Evolutionary conservation across 1,140 invertebrate genomes (phyloP).

Genomic region (Stenopsyche tienmushanensis): DNA sequence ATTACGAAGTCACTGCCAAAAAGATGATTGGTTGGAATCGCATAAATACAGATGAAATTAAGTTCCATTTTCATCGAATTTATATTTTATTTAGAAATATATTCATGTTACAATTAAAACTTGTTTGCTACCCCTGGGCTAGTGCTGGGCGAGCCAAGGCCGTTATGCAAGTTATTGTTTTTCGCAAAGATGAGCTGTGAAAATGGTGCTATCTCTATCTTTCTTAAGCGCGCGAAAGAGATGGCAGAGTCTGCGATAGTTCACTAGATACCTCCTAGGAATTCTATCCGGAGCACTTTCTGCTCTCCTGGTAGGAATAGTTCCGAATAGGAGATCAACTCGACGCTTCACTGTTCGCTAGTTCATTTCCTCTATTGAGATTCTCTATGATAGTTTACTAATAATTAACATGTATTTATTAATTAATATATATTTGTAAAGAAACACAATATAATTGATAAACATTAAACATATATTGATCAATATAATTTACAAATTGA

Average conservation of each 20-base stretch:
- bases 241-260: slow-evolving; percentile 6
- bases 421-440: neutral
- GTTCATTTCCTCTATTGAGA: neutral
- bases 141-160: neutral
- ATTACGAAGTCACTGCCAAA: too few species aligned
- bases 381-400: neutral
- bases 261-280: slow-evolving; percentile 5
- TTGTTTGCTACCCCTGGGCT: neutral
- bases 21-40: too few species aligned
- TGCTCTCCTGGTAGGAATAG: slow-evolving; percentile 24
- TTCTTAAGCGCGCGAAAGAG: neutral
- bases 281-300: slow-evolving; percentile 3
- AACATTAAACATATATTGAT: neutral
- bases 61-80: too few species aligned
- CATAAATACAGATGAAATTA: too few species aligned
- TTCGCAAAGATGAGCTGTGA: neutral
- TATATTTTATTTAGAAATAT: too few species aligned
- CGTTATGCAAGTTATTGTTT: neutral
- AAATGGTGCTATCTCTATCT: neutral
- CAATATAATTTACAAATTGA: too few species aligned
- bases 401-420: neutral
- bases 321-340: slow-evolving; percentile 24
- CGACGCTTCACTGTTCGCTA: neutral
- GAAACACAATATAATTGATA: neutral
- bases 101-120: neutral